These are phyloP conservation scores for Idaea aversata DNA, from an alignment of 2,888 invertebrate species.

Conservation along the genomic window DNA sequence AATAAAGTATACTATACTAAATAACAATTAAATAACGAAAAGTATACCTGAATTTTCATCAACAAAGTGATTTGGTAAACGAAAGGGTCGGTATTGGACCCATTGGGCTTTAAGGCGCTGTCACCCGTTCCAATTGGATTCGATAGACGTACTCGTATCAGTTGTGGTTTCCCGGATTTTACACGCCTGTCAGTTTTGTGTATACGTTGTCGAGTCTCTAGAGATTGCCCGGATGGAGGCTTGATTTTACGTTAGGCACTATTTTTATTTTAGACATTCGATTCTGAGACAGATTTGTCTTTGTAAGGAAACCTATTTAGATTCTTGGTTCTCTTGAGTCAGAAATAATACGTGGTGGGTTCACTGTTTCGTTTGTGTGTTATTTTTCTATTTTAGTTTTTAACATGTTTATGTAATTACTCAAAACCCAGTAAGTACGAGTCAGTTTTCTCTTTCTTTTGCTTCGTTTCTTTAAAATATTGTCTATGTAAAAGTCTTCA, in stretches of 20 bases:
- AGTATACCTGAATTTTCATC: background rate
- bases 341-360: no score
- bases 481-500: no score
- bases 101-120: background rate
- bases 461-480: no score
- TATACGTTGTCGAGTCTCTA: background rate
- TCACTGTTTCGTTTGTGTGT: no score
- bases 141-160: background rate
- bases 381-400: no score
- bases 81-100: background rate
- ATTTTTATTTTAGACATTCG: background rate
- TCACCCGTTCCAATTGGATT: background rate
- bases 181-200: conserved; percentile 1
- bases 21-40: no score
- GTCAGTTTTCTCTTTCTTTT: no score
- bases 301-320: background rate
- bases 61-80: background rate
- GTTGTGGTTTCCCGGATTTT: background rate
- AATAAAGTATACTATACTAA: no score
- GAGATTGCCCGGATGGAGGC: background rate
- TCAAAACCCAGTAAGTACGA: no score
- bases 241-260: background rate
- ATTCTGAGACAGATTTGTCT: background rate
- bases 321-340: no score
- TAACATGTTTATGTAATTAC: no score